Evolutionary conservation across 2,888 invertebrate genomes (phyloP), one percentile per base, ranked within the genome.

Genomic region (Drosophila phalerata): DNA sequence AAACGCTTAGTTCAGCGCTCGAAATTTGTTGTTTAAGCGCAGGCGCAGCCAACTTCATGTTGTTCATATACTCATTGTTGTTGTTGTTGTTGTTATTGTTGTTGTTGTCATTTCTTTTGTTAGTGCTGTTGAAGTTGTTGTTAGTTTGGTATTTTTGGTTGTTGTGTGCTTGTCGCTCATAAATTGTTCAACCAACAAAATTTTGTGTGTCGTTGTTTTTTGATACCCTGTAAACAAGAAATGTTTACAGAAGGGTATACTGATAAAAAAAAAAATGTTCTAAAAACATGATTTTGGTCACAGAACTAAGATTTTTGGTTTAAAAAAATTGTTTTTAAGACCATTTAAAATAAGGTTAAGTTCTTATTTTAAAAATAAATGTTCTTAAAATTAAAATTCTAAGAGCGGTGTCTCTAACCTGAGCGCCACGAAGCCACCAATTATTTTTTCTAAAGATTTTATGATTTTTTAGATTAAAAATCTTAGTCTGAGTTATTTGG

Each of bases 1-100:
- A 84, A 85, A 73, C 79, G 85, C 22, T 70, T 51, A 34, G 79
- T 82, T 88, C 85, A 76, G 28, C 57, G 22, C 32, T 69, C 57
- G 28, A 60, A 77, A 77, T 77, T 75, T 73, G 75, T 67, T 52
- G 30, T 30, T 30, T 15, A 43, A 32, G 80, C 85, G 85, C 87
- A 81, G 75, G 69, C 85, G 87, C 88, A 82, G 79, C 76, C 63
- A 68, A 48, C 67, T 51, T 62, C 25, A 38, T 32, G 25, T 45
- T 47, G 40, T 34, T 57, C 32, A 22, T 19, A 34, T 22, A 28
- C 38, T 17, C 15, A 2, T 51, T 53, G 3, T 13, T 38, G 37
- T 32, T 17, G 40, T 40, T 10, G 10, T 15, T 9, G 30, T 17
- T 45, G 43, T 53, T 45, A 40, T 53, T 60, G 45, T 40, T 55